Percentiles rank a stretch among this genome's conserved stretches.
phyloP scores from a whole-genome alignment of 1,140 invertebrate species.

The Dreissena rostriformis region DNA sequence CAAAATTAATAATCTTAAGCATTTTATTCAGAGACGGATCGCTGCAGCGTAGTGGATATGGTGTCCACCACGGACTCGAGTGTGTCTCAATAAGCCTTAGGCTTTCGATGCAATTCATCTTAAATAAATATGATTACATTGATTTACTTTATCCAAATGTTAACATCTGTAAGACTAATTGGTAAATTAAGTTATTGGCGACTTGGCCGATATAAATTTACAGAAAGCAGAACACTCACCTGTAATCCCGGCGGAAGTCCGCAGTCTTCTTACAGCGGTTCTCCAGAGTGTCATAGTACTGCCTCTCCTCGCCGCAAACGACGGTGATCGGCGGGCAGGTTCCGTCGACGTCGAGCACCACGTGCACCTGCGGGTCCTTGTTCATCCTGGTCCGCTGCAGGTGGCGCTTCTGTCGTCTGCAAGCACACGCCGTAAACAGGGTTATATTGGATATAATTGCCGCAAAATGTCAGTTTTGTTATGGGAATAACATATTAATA shows the following conservation, averaged over 20 bases:
- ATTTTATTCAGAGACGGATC: no score
- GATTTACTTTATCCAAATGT: no score
- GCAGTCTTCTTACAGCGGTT: conserved; percentile 48
- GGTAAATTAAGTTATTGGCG: no score
- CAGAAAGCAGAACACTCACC: neutral
- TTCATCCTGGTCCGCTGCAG: conserved; percentile 33
- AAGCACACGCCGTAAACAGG: conserved; percentile 9
- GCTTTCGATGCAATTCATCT: no score
- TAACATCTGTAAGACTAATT: no score
- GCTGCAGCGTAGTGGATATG: no score
- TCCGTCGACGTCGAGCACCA: conserved; percentile 52
- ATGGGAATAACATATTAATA: neutral
- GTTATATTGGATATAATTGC: neutral
- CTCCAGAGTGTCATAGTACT: conserved; percentile 37
- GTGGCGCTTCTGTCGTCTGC: conserved; percentile 33
- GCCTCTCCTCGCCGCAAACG: conserved; percentile 27
- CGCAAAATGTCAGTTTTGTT: neutral
- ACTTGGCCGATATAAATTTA: no score
- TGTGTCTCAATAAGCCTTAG: no score
- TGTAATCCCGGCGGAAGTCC: conserved; percentile 44
- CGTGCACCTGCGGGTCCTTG: conserved; percentile 44
- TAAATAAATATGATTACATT: no score
- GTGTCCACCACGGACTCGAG: no score
- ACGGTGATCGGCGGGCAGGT: conserved; percentile 45
- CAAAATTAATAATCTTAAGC: no score